These are phyloP conservation scores for Patella ulyssiponensis DNA, from an alignment of 2,888 invertebrate genomes.

Conservation along the genomic window DNA sequence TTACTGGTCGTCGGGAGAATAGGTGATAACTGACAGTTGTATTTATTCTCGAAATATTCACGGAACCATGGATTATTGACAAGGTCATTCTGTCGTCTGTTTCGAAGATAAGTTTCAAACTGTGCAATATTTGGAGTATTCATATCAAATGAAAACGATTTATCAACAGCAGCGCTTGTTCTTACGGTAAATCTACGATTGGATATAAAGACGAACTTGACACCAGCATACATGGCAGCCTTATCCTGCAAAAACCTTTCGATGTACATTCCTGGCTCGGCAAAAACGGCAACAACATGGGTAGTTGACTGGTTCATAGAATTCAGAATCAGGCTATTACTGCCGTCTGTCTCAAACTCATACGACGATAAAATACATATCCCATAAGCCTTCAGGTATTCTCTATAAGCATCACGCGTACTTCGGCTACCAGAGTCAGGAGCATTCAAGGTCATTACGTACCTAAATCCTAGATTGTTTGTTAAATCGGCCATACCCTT, in stretches of 20 bases:
- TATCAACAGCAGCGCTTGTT: constrained; percentile 19
- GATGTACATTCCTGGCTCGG: constrained; percentile 52
- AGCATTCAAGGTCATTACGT: constrained; percentile 61
- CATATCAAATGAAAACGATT: constrained; percentile 46
- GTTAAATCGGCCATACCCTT: constrained; percentile 59
- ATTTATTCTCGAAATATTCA: constrained; percentile 55
- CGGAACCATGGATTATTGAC: constrained; percentile 62
- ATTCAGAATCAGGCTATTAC: constrained; percentile 46
- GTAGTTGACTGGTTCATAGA: constrained; percentile 55
- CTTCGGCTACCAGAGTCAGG: constrained; percentile 55
- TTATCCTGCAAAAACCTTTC: constrained; percentile 50
- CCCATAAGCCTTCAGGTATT: constrained; percentile 45
- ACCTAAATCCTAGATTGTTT: constrained; percentile 53
- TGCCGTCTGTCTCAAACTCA: constrained; percentile 62
- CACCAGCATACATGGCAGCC: constrained; percentile 20
- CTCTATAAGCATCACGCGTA: constrained; percentile 46
- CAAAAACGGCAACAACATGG: constrained; percentile 61
- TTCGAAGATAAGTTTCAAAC: constrained; percentile 35
- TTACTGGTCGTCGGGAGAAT: constrained; percentile 23
- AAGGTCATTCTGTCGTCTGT: neutral
- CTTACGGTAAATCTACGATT: constrained; percentile 50
- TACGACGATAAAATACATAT: constrained; percentile 60
- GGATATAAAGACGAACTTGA: constrained; percentile 50
- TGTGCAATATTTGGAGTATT: constrained; percentile 27
- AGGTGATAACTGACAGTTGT: constrained; percentile 49